These are phyloP conservation scores for Ophion costatus DNA, from an alignment of 2,888 invertebrate species.

Conservation along the genomic window DNA sequence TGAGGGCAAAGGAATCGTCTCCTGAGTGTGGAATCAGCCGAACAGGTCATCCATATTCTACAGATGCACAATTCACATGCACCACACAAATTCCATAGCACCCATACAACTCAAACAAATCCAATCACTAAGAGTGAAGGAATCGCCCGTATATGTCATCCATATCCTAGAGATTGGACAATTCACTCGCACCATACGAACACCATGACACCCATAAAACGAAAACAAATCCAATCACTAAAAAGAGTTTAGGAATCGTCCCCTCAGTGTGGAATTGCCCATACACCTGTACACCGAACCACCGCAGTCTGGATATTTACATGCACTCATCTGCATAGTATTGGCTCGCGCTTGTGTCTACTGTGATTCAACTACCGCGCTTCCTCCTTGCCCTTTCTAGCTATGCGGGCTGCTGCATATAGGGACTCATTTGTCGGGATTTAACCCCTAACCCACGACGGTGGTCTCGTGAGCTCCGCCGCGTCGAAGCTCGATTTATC, in stretches of 20 bases:
- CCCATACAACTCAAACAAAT: no score
- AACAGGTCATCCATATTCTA: not conserved
- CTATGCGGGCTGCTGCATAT: not conserved
- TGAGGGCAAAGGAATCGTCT: no score
- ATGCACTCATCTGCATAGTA: slow-evolving; percentile 21
- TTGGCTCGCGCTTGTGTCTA: slow-evolving; percentile 3
- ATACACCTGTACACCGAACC: not conserved
- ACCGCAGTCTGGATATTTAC: slow-evolving; percentile 18
- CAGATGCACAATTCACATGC: not conserved
- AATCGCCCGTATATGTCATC: not conserved
- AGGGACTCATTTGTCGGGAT: slow-evolving; percentile 47
- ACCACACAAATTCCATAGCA: not conserved
- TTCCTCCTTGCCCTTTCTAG: slow-evolving; percentile 44
- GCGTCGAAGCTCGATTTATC: slow-evolving; percentile 24
- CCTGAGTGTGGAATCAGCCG: no score
- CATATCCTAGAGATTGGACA: not conserved
- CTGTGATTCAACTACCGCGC: slow-evolving; percentile 44
- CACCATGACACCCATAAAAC: not conserved
- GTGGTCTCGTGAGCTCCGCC: slow-evolving; percentile 8
- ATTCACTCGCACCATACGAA: not conserved
- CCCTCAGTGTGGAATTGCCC: slow-evolving; percentile 7
- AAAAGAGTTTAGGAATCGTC: not conserved
- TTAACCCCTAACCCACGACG: slow-evolving; percentile 44
- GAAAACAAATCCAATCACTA: not conserved
- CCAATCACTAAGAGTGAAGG: not conserved